phyloP scores from a whole-genome alignment of 2,888 invertebrate species.

The Neuroscelio doddi region DNA sequence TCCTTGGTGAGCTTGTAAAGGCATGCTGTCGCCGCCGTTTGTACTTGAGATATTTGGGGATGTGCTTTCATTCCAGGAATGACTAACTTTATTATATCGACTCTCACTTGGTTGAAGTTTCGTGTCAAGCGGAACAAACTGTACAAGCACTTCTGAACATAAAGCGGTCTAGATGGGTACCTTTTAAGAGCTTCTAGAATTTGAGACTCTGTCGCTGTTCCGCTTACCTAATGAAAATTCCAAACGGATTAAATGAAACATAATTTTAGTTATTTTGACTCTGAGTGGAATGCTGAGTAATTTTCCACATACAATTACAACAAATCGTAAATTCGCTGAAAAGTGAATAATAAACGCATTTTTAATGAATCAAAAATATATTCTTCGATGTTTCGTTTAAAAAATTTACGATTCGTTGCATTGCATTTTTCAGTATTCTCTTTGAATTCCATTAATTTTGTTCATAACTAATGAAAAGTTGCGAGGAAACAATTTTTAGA shows the following conservation, averaged over 20 bases:
- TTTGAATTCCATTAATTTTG: too few relatives aligned
- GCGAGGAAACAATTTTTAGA: too few relatives aligned
- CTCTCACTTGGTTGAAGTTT: slow-evolving; percentile 73
- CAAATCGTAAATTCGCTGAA: too few relatives aligned
- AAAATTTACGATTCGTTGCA: too few relatives aligned
- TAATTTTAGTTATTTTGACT: slow-evolving; percentile 9
- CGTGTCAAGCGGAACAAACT: slow-evolving; percentile 76
- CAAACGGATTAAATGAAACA: too few relatives aligned
- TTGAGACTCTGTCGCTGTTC: slow-evolving; percentile 75
- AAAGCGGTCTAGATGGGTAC: slow-evolving; percentile 75
- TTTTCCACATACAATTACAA: too few relatives aligned
- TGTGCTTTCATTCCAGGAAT: slow-evolving; percentile 74
- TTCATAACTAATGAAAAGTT: too few relatives aligned
- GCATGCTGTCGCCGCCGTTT: slow-evolving; percentile 84
- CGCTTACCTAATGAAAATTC: slow-evolving; percentile 71
- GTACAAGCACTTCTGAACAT: slow-evolving; percentile 80
- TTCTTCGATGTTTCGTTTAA: too few relatives aligned
- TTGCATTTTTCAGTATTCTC: too few relatives aligned
- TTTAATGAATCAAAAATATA: too few relatives aligned
- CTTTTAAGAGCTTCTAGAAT: slow-evolving; percentile 76
- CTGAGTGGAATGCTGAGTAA: too few relatives aligned
- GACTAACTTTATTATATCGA: slow-evolving; percentile 78
- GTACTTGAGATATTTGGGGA: slow-evolving; percentile 77
- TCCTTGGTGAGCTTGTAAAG: slow-evolving; percentile 82
- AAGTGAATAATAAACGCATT: too few relatives aligned